phyloP scores from a whole-genome alignment of 2,888 invertebrate genomes.

The Anoncus sp. region DNA sequence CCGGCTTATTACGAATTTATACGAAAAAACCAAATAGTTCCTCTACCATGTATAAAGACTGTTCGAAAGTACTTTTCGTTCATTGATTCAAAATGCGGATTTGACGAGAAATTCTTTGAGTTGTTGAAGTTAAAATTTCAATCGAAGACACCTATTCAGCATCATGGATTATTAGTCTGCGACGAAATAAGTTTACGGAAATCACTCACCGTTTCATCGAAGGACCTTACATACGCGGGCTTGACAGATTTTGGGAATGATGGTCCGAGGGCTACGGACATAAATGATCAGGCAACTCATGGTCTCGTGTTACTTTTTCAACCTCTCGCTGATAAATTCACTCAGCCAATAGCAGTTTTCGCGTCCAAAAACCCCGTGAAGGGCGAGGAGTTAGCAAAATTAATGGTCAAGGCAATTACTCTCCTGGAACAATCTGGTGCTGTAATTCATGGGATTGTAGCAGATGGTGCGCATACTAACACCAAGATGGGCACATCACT shows the following conservation, averaged over 20 bases:
- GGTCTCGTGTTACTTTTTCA: slow-evolving; percentile 3
- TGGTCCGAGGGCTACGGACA: neutral
- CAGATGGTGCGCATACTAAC: too few species aligned
- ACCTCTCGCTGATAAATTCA: slow-evolving; percentile 3
- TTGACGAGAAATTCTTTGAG: neutral
- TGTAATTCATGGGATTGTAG: neutral
- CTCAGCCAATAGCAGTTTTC: slow-evolving; percentile 5
- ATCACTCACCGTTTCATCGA: too few species aligned
- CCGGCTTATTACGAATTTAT: slow-evolving; percentile 10
- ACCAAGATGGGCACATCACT: too few species aligned
- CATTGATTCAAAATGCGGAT: too few species aligned
- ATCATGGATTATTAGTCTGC: too few species aligned
- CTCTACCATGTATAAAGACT: too few species aligned
- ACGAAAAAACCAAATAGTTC: neutral
- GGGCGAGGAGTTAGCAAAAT: slow-evolving; percentile 13
- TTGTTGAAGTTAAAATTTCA: slow-evolving; percentile 7
- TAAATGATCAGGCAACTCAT: slow-evolving; percentile 11
- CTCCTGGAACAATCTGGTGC: slow-evolving; percentile 11
- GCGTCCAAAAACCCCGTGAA: slow-evolving; percentile 2
- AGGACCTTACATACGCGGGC: too few species aligned
- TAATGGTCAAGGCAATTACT: slow-evolving; percentile 8
- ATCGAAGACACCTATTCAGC: too few species aligned
- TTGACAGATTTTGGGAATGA: neutral
- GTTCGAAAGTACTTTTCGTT: too few species aligned
- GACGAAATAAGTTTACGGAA: too few species aligned